Percentiles rank a stretch among this genome's conserved stretches.
These are phyloP conservation scores for Tachuris rubrigastra DNA, from an alignment of 2,113 vertebrate species.

Conservation along the genomic window DNA sequence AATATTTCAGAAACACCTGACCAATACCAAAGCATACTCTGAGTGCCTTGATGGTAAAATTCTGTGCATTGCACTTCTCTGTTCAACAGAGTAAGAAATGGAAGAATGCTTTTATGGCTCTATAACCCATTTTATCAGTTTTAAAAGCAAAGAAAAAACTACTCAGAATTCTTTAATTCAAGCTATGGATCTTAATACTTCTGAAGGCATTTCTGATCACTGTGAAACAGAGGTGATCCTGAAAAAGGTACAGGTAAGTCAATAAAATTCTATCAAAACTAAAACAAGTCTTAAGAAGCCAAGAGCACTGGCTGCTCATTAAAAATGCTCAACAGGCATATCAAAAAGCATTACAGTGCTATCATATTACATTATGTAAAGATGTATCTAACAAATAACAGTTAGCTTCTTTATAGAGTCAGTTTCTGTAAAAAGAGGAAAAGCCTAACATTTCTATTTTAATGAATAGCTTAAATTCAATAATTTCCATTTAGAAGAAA, in stretches of 20 bases:
- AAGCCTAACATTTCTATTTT: background rate
- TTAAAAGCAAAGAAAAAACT: background rate
- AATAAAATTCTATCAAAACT: background rate
- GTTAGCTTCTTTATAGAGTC: background rate
- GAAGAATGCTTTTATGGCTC: background rate
- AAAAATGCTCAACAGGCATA: background rate
- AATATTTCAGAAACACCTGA: background rate
- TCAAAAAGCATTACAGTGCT: background rate
- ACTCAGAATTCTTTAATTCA: background rate
- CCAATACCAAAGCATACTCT: background rate
- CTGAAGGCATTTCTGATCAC: background rate
- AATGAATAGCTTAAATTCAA: background rate
- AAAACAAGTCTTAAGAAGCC: background rate
- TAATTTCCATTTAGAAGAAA: background rate
- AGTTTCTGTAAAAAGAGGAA: background rate
- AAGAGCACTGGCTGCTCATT: background rate
- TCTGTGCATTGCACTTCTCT: background rate
- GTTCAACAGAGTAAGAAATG: background rate
- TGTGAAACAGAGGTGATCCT: background rate
- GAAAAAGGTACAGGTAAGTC: background rate
- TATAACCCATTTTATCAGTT: background rate
- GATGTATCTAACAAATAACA: background rate
- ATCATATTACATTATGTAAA: background rate
- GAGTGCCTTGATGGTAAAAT: background rate
- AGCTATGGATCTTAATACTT: background rate